Base-by-base conservation (phyloP, 1,140 invertebrate genomes). In the Lepidurus packardi region DNA sequence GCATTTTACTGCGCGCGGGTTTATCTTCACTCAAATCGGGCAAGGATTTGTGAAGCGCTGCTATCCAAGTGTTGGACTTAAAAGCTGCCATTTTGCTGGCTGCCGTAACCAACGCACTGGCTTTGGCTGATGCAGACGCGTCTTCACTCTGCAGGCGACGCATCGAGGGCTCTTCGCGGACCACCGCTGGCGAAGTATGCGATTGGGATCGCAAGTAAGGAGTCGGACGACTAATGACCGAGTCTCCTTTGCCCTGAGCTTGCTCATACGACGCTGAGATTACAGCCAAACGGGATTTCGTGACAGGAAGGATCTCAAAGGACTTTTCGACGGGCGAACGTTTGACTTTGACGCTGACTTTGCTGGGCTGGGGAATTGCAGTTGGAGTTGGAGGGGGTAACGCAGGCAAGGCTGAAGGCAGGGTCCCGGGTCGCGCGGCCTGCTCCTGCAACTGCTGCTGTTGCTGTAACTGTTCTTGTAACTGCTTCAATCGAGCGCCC, bases 11-110 rank as follows among this genome's bases (percentile, higher is more conserved):
- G 16, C 76, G 73, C 9, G 45, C 42, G 43, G 53, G 53, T 43
- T 43, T 75, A 24, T 77, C 53, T 45, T 79, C 80, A 2, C 21
- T 92, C 43, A 95, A 85, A 85, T 94, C 93, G 0, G 93, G 93
- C 81, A 95, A 85, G 25, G 92, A 94, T 84, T 95, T 95, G 86
- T 94, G 93, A 82, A 92, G 88, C 81, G 83, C 85, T 78, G 77
- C 13, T 53, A 73, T 42, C 75, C 73, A 16, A 42, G 74, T 25
- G 45, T 41, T 25, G 73, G 76, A 13, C 75, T 76, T 11, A 43
- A 80, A 78, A 1, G 53, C 21, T 24, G 78, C 73, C 42, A 9
- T 21, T 73, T 80, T 73, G 21, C 24, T 76, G 16, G 73, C 75
- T n/a, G 43, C 21, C n/a, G 53, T 24, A 47, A n/a, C 53, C 25